Percentiles rank a stretch among this genome's conserved stretches.
Evolutionary conservation across 2,888 invertebrate species (phyloP).

Genomic region (Syrphus vitripennis): DNA sequence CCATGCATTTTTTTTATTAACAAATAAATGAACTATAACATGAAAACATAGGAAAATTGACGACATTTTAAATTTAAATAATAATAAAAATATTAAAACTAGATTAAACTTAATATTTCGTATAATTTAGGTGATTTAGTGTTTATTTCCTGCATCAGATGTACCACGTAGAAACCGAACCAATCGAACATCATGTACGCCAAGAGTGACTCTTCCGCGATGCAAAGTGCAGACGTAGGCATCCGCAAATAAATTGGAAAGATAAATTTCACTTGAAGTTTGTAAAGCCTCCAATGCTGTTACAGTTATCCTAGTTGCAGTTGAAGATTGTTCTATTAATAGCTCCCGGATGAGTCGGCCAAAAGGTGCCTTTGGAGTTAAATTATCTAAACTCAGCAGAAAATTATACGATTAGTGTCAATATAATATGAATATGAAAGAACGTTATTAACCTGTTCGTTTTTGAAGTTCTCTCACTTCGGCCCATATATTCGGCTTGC

Average conservation of each 20-base stretch:
- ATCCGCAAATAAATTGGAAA: constrained; percentile 82
- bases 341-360: constrained; percentile 81
- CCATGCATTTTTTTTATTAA: no score
- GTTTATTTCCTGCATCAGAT: constrained; percentile 27
- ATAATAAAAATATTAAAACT: no score
- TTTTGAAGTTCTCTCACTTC: constrained; percentile 71
- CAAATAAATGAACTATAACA: no score
- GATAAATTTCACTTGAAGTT: constrained; percentile 81
- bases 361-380: constrained; percentile 81
- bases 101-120: no score
- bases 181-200: constrained; percentile 81
- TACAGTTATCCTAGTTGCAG: constrained; percentile 76
- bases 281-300: constrained; percentile 82
- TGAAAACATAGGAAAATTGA: no score
- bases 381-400: constrained; percentile 26
- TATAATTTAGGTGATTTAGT: no score
- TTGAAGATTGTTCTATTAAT: constrained; percentile 72
- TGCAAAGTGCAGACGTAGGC: constrained; percentile 80
- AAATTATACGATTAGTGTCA: neutral
- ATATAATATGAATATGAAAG: neutral
- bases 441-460: constrained; percentile 1
- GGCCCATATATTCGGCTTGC: constrained; percentile 1
- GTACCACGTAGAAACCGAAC: constrained; percentile 79
- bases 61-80: no score
- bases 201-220: constrained; percentile 81